phyloP scores from a whole-genome alignment of 2,113 vertebrate species.

The Mola mola region DNA sequence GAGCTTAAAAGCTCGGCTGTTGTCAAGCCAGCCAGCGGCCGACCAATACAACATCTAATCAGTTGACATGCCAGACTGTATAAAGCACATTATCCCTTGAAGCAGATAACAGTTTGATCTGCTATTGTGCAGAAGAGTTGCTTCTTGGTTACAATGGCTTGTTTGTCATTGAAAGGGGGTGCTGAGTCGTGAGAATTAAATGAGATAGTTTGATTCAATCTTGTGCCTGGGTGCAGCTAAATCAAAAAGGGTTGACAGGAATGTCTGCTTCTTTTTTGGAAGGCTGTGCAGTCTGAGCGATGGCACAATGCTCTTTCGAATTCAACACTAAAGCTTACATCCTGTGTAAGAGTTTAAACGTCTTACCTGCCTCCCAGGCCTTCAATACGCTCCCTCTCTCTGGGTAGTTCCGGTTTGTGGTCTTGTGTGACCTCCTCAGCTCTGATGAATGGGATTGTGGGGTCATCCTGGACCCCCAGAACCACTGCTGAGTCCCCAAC shows the following conservation, averaged over 20 bases:
- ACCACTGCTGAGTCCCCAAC: slow-evolving; percentile 96
- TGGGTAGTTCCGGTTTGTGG: slow-evolving; percentile 95
- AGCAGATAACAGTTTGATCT: slow-evolving; percentile 6
- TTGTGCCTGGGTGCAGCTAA: neutral
- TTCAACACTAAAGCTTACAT: neutral
- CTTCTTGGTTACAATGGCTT: slow-evolving; percentile 1
- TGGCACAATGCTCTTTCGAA: too few species aligned
- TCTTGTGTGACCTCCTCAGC: slow-evolving; percentile 96
- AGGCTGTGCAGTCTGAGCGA: too few species aligned
- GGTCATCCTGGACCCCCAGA: slow-evolving; percentile 90
- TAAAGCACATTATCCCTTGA: neutral
- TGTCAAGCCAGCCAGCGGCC: neutral
- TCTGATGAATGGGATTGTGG: slow-evolving; percentile 86
- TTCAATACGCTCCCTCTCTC: slow-evolving; percentile 94
- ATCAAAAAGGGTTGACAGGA: neutral
- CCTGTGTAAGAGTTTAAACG: neutral
- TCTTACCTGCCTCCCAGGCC: slow-evolving; percentile 94
- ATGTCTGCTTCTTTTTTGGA: too few species aligned
- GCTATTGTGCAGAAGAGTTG: neutral
- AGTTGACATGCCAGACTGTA: neutral
- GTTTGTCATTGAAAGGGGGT: neutral
- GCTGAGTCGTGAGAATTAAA: neutral
- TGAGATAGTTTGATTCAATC: neutral
- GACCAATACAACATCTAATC: slow-evolving; percentile 7
- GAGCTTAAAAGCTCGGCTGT: neutral